Evolutionary conservation across 2,888 invertebrate genomes (phyloP).

Genomic region (Tenodera sinensis): DNA sequence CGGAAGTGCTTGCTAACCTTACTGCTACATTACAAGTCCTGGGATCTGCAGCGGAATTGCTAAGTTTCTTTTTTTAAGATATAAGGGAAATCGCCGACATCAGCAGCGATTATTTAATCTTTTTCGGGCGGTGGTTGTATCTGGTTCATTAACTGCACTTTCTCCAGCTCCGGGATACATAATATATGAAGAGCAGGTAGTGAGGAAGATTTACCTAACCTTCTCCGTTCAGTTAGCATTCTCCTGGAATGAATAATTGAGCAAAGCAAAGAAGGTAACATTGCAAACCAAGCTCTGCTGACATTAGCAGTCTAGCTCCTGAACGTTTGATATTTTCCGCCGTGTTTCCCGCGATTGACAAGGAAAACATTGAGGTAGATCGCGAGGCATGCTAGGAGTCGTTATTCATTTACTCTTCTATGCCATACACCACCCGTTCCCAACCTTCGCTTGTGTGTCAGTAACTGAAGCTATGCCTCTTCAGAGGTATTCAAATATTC

Average conservation of each 20-base stretch:
- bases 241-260: not conserved
- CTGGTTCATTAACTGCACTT: not conserved
- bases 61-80: not conserved
- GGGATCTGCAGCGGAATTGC: not conserved
- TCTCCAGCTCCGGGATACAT: not conserved
- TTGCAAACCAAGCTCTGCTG: not conserved
- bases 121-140: not conserved
- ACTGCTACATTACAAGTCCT: not conserved
- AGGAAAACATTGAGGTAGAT: not conserved
- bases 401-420: no score
- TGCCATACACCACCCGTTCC: no score
- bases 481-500: no score
- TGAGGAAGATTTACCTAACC: not conserved
- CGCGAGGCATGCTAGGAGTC: no score
- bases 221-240: not conserved
- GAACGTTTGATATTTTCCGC: not conserved
- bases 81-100: not conserved
- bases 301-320: not conserved
- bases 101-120: not conserved
- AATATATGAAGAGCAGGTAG: not conserved
- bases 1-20: no score
- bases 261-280: not conserved
- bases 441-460: no score
- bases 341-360: not conserved
- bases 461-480: no score